These are phyloP conservation scores for Drosophila anomelani DNA, from an alignment of 2,888 invertebrate genomes.

Conservation along the genomic window DNA sequence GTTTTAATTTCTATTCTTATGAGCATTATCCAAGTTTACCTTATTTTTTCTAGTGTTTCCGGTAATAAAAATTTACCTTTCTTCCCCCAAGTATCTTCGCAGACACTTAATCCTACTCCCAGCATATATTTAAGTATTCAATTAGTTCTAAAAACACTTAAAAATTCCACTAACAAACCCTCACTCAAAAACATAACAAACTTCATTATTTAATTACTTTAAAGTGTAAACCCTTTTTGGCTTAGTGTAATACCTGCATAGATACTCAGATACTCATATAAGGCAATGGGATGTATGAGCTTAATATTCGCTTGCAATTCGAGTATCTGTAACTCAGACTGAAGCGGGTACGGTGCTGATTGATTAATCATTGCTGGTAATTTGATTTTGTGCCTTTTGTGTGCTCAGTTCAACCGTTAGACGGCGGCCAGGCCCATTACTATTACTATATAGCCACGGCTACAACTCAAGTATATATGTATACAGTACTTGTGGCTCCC, in stretches of 20 bases:
- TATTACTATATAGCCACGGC: constrained; percentile 11
- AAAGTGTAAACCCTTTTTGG: background rate
- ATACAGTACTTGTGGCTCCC: constrained; percentile 14
- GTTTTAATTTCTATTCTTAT: background rate
- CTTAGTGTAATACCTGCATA: constrained; percentile 39
- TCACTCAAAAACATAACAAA: background rate
- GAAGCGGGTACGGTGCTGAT: constrained; percentile 64
- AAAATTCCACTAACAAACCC: background rate
- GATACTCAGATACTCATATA: background rate
- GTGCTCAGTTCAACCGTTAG: constrained; percentile 66
- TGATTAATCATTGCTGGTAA: constrained; percentile 79
- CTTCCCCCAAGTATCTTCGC: background rate
- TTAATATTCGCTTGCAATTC: constrained; percentile 12
- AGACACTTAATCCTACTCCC: background rate
- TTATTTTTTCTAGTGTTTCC: background rate
- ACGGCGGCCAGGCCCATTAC: constrained; percentile 36
- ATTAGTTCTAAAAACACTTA: background rate
- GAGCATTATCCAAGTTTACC: background rate
- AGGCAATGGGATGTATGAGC: constrained; percentile 24
- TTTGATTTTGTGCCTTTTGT: constrained; percentile 77
- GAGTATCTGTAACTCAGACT: constrained; percentile 17
- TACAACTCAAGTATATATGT: constrained; percentile 4
- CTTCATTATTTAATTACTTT: background rate
- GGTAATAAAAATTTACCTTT: background rate
- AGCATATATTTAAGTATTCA: background rate